Percentiles rank a stretch among this genome's conserved stretches.
Conservation (phyloP, 2,113 vertebrate species). For the Oriolus oriolus region DNA sequence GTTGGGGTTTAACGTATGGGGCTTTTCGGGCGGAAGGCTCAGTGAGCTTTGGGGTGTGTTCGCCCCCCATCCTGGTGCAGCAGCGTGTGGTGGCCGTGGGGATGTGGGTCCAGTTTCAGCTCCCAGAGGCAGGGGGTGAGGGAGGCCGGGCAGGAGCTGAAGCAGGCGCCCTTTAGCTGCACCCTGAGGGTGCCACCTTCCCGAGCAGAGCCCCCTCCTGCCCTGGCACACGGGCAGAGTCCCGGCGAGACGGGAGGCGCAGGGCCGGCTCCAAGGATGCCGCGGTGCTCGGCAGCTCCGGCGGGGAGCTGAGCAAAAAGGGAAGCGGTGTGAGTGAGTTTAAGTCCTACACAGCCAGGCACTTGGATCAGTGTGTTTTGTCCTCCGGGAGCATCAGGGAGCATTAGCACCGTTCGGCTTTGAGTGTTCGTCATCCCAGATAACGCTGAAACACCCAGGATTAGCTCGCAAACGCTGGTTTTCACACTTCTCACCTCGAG, state of each 20-base stretch:
- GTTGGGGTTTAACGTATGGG: rapidly evolving
- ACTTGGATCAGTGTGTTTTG: rapidly evolving
- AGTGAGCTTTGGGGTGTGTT: not conserved
- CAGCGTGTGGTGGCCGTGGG: rapidly evolving
- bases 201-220: not conserved
- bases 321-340: rapidly evolving
- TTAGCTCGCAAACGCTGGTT: rapidly evolving
- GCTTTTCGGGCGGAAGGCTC: not conserved
- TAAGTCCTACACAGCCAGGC: not conserved
- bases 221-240: not conserved
- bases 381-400: not conserved
- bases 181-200: not conserved
- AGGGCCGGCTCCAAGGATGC: not conserved
- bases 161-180: not conserved
- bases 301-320: rapidly evolving
- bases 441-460: rapidly evolving
- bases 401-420: not conserved
- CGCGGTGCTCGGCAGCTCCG: rapidly evolving
- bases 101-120: not conserved
- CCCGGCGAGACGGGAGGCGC: rapidly evolving
- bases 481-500: not conserved
- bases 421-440: not conserved
- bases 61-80: rapidly evolving
- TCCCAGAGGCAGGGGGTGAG: not conserved
- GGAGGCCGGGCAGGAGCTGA: not conserved